Conservation (phyloP, 1,140 invertebrate genomes). For the Zelostemma sp. region DNA sequence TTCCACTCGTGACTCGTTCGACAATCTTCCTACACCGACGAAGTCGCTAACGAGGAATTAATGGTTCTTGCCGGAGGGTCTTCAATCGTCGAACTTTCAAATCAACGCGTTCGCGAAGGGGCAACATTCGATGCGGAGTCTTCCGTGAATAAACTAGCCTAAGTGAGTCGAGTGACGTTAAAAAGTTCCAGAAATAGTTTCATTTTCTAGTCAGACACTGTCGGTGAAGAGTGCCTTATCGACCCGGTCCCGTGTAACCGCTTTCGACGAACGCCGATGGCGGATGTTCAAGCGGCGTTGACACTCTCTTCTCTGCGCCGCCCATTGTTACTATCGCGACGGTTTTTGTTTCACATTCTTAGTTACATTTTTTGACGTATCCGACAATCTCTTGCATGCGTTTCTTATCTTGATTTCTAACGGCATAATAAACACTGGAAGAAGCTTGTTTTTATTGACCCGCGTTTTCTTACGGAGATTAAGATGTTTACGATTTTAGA, state of each 20-base stretch:
- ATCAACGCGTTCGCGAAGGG: constrained; percentile 11
- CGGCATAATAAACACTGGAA: background rate
- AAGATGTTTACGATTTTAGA: too few species aligned
- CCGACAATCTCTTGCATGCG: background rate
- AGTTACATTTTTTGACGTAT: constrained; percentile 20
- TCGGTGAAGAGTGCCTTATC: constrained; percentile 71
- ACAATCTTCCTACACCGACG: background rate
- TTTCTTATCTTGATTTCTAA: constrained; percentile 15
- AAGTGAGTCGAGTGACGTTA: constrained; percentile 46
- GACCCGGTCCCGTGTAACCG: constrained; percentile 59
- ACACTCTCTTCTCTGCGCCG: constrained; percentile 31
- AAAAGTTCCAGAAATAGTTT: constrained; percentile 63
- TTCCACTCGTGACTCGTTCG: background rate
- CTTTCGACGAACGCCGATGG: constrained; percentile 42
- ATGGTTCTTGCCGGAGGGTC: background rate
- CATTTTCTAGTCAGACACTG: constrained; percentile 71
- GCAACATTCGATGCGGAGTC: constrained; percentile 33
- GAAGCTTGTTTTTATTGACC: background rate
- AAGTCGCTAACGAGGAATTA: background rate
- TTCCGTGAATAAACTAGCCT: constrained; percentile 30
- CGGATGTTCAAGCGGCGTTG: constrained; percentile 43
- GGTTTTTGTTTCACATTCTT: constrained; percentile 27
- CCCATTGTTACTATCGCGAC: constrained; percentile 39
- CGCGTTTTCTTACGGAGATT: too few species aligned
- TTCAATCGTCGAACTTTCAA: constrained; percentile 10